These are phyloP conservation scores for Sanderia malayensis DNA, from an alignment of 30 jellyfish, hydroid and myxozoan genomes.

Conservation along the genomic window DNA sequence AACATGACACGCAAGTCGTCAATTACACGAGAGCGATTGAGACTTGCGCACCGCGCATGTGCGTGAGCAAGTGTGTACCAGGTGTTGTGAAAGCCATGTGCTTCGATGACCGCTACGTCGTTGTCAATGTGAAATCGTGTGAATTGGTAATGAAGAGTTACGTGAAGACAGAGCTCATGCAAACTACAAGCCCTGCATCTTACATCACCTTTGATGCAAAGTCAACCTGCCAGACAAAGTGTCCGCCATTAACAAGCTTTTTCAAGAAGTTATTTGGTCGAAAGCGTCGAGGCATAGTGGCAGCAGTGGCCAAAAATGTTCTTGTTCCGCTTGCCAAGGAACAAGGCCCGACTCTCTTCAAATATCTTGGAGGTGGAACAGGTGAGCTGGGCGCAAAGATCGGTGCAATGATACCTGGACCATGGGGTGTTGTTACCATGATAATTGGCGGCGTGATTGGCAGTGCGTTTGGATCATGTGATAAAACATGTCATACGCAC, in stretches of 20 bases:
- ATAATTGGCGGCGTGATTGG: constrained; percentile 65
- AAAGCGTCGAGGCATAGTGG: constrained; percentile 32
- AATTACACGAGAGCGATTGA: constrained; percentile 39
- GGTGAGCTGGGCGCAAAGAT: constrained; percentile 55
- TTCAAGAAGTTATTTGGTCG: constrained; percentile 56
- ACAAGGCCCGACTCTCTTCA: constrained; percentile 19
- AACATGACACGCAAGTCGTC: constrained; percentile 12
- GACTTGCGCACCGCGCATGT: constrained; percentile 53
- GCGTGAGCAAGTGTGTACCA: constrained; percentile 56
- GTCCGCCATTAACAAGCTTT: constrained; percentile 76
- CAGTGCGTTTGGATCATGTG: constrained; percentile 61
- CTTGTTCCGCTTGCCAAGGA: background rate
- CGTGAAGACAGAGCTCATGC: constrained; percentile 10
- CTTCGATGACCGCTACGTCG: constrained; percentile 29
- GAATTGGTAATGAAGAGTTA: constrained; percentile 8
- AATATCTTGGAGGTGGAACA: constrained; percentile 38
- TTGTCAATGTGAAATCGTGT: constrained; percentile 29
- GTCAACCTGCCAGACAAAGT: constrained; percentile 32
- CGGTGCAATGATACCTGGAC: constrained; percentile 58
- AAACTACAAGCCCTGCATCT: constrained; percentile 4
- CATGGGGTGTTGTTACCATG: constrained; percentile 52
- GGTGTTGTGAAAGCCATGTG: constrained; percentile 47
- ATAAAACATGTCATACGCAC: constrained; percentile 26
- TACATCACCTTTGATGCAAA: constrained; percentile 8
- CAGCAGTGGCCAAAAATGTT: constrained; percentile 6